Conservation (phyloP, 92 coral and sea anemone genomes). For the Bergia puertoricense region DNA sequence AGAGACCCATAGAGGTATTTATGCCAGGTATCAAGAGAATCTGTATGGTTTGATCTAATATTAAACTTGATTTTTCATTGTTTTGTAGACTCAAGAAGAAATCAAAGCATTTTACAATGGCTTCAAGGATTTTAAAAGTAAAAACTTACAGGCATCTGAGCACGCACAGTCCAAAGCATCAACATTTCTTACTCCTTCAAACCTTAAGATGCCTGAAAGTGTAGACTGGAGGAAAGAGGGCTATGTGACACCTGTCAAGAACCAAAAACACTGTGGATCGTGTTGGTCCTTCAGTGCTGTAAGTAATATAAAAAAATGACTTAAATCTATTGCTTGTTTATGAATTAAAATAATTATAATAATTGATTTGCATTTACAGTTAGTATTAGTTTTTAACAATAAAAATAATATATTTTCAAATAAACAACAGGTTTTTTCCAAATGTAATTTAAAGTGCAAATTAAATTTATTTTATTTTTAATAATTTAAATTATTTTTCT, state of each 20-base stretch:
- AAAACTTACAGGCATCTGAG: conserved; percentile 37
- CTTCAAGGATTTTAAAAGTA: conserved; percentile 43
- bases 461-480: too few relatives aligned
- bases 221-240: conserved; percentile 91
- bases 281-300: conserved; percentile 97
- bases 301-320: conserved; percentile 37
- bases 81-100: conserved; percentile 76
- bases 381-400: too few relatives aligned
- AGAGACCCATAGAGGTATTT: too few relatives aligned
- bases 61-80: neutral
- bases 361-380: too few relatives aligned
- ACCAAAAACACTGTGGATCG: conserved; percentile 90
- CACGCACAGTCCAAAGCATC: conserved; percentile 46
- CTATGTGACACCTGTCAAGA: conserved; percentile 94
- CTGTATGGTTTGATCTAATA: too few relatives aligned
- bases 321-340: too few relatives aligned
- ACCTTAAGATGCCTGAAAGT: conserved; percentile 60
- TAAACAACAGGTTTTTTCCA: too few relatives aligned
- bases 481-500: too few relatives aligned
- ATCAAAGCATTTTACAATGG: conserved; percentile 64
- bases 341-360: too few relatives aligned
- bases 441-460: too few relatives aligned
- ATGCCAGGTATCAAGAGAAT: too few relatives aligned
- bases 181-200: conserved; percentile 76
- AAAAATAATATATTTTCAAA: too few relatives aligned